Base-by-base conservation (phyloP, 1,140 invertebrate species). In the Propsilocerus akamusi region DNA sequence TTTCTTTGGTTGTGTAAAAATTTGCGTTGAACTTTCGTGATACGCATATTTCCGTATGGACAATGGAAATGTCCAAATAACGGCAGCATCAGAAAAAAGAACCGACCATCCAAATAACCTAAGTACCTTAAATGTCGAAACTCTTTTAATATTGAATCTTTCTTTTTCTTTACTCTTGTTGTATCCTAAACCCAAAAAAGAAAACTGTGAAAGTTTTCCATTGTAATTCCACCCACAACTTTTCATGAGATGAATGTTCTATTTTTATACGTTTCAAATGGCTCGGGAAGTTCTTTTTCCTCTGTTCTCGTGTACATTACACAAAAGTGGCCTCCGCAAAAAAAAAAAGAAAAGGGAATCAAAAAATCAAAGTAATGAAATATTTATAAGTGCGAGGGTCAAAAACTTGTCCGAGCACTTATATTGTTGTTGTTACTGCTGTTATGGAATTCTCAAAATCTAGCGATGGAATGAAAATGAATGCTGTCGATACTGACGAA, bases 301-400 rank as follows among this genome's bases (percentile, higher is more conserved):
- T 30, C 28, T 30, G 28, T 30, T n/a, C 28, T 30, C 28, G 10
- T 30, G 11, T 8, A 3, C 6, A 12, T 10, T 30, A 10, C 28
- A 30, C 14, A 30, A 30, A 30, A 30, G 11, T n/a, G 14, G 14
- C 28, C 11, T n/a, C 14, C 11, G 14, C 28, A 30, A 17, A 41
- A 41, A 17, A 30, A 30, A 7, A 11, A 30, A 7, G 28, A 30
- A 20, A 17, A 41, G 14, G 34, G 22, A 41, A 17, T 41, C n/a
- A 20, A 41, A 37, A 37, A 41, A n/a, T n/a, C n/a, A n/a, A n/a
- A 41, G 12, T 20, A 41, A 41, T 41, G 34, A 41, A 41, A 41
- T 41, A 41, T 41, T 41, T 41, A 41, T 41, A 7, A 41, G 14
- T 14, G 14, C 22, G 28, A 41, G 34, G 34, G 34, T 41, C 34